These are phyloP conservation scores for Scaptomyza pallida DNA, from an alignment of 1,140 invertebrate species.

Conservation along the genomic window DNA sequence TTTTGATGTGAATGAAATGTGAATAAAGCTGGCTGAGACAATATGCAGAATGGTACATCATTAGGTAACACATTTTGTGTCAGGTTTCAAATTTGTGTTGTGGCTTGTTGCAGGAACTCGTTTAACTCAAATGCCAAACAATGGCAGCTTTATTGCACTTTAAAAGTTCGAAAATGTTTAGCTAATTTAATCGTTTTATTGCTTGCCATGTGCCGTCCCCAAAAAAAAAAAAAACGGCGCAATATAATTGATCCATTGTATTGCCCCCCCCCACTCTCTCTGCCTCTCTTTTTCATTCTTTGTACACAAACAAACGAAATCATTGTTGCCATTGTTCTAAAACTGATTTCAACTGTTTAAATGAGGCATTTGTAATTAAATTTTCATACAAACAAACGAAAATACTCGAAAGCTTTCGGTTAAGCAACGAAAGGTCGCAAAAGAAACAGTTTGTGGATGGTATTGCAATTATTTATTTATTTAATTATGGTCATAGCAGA, in stretches of 20 bases:
- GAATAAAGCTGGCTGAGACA: neutral
- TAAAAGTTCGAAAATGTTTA: constrained; percentile 55
- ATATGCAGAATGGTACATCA: constrained; percentile 3
- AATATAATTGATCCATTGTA: constrained; percentile 26
- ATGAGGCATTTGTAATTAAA: neutral
- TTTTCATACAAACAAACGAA: neutral
- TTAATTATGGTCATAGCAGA: too few relatives aligned
- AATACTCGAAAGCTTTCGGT: neutral
- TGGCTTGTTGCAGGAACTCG: constrained; percentile 27
- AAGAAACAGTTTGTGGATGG: too few relatives aligned
- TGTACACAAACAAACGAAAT: constrained; percentile 2
- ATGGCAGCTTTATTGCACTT: constrained; percentile 56
- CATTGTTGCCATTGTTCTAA: constrained; percentile 10
- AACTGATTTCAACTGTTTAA: too few relatives aligned
- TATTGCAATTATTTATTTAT: too few relatives aligned
- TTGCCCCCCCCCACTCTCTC: neutral
- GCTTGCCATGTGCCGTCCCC: constrained; percentile 13
- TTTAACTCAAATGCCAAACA: constrained; percentile 27
- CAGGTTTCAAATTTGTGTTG: constrained; percentile 11
- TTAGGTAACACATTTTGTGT: constrained; percentile 5
- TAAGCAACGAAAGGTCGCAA: neutral
- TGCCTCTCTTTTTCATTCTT: too few relatives aligned
- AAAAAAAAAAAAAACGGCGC: neutral
- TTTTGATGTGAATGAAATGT: neutral
- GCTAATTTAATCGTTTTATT: constrained; percentile 66